Conservation (phyloP, 2,888 invertebrate genomes). For the Mythimna vitellina region DNA sequence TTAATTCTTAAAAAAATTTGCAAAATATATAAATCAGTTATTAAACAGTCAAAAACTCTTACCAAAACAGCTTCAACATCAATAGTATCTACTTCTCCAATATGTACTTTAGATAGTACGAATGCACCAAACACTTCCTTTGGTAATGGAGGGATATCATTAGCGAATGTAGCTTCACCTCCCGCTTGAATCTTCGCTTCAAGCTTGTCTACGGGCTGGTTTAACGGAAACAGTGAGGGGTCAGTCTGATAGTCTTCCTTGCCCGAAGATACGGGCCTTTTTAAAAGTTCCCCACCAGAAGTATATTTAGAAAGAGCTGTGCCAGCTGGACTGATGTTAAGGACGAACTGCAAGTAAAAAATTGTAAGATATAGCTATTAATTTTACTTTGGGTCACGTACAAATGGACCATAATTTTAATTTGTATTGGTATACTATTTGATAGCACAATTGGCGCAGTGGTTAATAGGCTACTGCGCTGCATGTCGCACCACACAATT, state of each 20-base stretch:
- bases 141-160: conserved; percentile 90
- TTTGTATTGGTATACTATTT: background rate
- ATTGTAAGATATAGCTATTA: background rate
- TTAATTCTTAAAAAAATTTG: background rate
- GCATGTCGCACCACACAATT: no score
- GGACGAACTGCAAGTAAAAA: conserved; percentile 84
- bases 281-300: conserved; percentile 88
- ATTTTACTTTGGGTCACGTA: background rate
- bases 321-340: conserved; percentile 87
- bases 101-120: conserved; percentile 90
- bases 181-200: conserved; percentile 91
- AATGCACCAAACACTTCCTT: conserved; percentile 93
- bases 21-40: background rate
- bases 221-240: conserved; percentile 92
- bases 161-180: conserved; percentile 93
- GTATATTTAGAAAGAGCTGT: conserved; percentile 78
- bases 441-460: no score
- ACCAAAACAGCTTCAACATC: conserved; percentile 92
- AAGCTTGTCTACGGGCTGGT: conserved; percentile 92
- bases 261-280: conserved; percentile 91
- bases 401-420: background rate
- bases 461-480: no score
- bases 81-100: conserved; percentile 90
- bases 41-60: conserved; percentile 60
- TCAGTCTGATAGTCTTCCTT: conserved; percentile 91